These are phyloP conservation scores for Hydrozoanthus gracilis DNA, from an alignment of 92 coral and sea anemone species.

Conservation along the genomic window DNA sequence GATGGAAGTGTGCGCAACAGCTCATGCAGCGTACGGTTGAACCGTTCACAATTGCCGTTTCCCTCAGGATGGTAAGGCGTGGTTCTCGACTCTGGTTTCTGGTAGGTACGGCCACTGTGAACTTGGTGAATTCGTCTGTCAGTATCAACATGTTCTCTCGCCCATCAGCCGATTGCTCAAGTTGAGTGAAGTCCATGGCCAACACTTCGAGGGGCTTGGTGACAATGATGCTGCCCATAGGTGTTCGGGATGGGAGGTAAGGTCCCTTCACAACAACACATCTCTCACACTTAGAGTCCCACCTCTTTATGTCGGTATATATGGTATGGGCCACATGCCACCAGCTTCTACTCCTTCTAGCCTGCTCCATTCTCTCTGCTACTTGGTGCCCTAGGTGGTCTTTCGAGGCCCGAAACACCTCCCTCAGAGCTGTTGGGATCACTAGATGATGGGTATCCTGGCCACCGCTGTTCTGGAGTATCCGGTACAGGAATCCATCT, in stretches of 20 bases:
- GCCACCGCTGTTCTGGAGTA: constrained; percentile 52
- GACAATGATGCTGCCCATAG: constrained; percentile 35
- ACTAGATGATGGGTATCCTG: constrained; percentile 21
- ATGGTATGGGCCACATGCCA: constrained; percentile 41
- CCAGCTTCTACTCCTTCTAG: constrained; percentile 44
- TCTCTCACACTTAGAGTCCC: constrained; percentile 44
- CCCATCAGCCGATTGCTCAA: no score
- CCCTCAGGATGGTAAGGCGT: no score
- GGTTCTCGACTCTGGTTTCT: neutral
- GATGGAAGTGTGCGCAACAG: constrained; percentile 38
- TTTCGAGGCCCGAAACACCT: constrained; percentile 40
- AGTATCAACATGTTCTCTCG: constrained; percentile 44
- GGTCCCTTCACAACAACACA: constrained; percentile 53
- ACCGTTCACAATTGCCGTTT: no score
- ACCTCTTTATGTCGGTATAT: constrained; percentile 38
- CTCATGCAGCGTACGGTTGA: no score
- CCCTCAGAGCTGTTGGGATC: constrained; percentile 22
- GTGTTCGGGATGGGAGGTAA: constrained; percentile 48
- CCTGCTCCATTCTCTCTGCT: no score
- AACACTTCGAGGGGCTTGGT: constrained; percentile 39
- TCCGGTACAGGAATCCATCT: constrained; percentile 6
- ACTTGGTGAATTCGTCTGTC: constrained; percentile 41
- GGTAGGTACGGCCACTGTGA: constrained; percentile 35
- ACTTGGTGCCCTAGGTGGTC: no score
- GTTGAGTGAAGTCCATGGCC: no score